Base-by-base conservation (phyloP, 2,888 invertebrate genomes). In the Julus scandinavius region DNA sequence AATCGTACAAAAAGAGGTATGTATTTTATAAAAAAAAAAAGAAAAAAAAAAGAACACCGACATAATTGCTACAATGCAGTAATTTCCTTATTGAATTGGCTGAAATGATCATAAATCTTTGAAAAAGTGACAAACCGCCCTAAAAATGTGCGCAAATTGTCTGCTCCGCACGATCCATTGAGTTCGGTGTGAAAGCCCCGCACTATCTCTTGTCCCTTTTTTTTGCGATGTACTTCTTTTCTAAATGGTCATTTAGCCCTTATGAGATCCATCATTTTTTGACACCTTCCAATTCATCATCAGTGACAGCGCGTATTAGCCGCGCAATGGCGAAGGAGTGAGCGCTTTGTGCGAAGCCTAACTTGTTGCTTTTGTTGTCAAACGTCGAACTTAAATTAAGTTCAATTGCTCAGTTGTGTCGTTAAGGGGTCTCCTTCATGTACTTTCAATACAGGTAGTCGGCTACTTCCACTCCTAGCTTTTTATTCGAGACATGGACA, bases 291-390 rank as follows among this genome's bases (percentile, higher is more conserved):
- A 49, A 85, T 85, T 85, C 85, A 85, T 85, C 85, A 85, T 85
- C 41, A 45, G 50, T 85, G 85, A 85, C 85, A 85, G 85, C 85
- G 50, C 20, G 45, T 85, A 85, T 85, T 85, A 85, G 85, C 85
- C 85, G 49, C 49, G 85, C 85, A 72, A 72, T 85, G 85, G 45
- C 41, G 85, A 85, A 85, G 85, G 50, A 85, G 50, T 50, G 50
- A 50, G 45, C 45, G 85, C 85, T 50, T 50, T 49, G 85, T 85
- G 45, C 45, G 85, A 85, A 85, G 45, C 85, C 85, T 85, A 85
- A 85, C 85, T 85, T 85, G 85, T 85, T 45, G 85, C 85, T 85
- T 85, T 85, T 85, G 85, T 85, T 85, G 85, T 85, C 85, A 85
- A 85, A 85, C 50, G 85, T 85, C 85, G 50, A 85, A 50, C 85